These are phyloP conservation scores for Crotophaga sulcirostris DNA, from an alignment of 2,113 vertebrate genomes.

Conservation along the genomic window DNA sequence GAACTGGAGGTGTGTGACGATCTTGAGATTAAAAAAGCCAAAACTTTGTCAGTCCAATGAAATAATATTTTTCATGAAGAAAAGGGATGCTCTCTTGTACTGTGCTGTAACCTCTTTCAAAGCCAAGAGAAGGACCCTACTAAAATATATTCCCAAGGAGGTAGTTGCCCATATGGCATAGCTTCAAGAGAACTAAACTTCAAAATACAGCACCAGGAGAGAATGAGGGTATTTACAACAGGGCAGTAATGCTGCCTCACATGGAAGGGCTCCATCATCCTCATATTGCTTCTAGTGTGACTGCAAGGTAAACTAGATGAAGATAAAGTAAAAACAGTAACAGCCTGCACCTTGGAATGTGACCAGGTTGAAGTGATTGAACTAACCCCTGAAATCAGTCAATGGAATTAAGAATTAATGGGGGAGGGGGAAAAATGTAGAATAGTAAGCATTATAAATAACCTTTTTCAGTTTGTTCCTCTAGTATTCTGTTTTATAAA, in stretches of 20 bases:
- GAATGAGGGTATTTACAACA: neutral
- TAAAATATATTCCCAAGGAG: neutral
- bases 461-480: neutral
- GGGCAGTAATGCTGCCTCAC: neutral
- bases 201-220: neutral
- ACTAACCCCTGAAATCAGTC: neutral
- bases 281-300: neutral
- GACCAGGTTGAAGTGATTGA: neutral
- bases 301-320: neutral
- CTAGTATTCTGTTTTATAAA: neutral
- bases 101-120: neutral
- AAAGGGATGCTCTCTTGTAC: neutral
- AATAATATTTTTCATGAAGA: neutral
- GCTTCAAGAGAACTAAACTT: neutral
- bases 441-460: neutral
- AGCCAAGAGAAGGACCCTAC: neutral
- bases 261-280: neutral
- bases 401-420: neutral
- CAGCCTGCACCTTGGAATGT: neutral
- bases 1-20: neutral
- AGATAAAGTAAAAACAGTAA: neutral
- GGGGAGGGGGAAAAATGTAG: accelerated
- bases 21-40: neutral
- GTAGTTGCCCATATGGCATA: neutral
- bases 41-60: neutral